Evolutionary conservation across 2,113 vertebrate genomes (phyloP), one percentile per base, ranked within the genome.

Genomic region (Nothobranchius kuhntae): DNA sequence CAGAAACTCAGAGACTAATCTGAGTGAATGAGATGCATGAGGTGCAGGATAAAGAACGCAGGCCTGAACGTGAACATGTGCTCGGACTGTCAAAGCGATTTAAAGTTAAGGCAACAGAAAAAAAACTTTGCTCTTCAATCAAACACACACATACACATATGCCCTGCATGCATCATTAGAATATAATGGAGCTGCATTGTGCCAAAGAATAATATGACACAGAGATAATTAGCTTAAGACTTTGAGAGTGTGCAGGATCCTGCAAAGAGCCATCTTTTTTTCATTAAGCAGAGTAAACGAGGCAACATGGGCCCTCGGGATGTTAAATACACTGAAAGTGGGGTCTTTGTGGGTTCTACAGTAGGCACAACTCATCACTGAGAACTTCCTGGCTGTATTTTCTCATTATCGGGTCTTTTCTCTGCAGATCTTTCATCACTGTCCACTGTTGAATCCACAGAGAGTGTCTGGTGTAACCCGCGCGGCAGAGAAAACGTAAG

Each of bases 121-220:
- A 76, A 62, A 80, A 74, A 69, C 46, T 46, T 46, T 9, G 21
- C 62, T 42, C 6, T 67, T 47, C 60, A 45, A 35, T 54, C 36
- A 9, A 52, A 44, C 38, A 47, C 36, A 59, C 61, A 58, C 53
- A 40, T 40, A 12, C 56, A 55, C 65, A 73, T 35, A 50, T 14
- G 42, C 54, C 12, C 60, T 83, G 73, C 85, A 87, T 86, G 81
- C 84, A 86, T 86, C 78, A 84, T 88, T 89, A 89, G 57, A 87
- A 87, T 86, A 81, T 86, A 86, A 91, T 85, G 90, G 61, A 62
- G 40, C 63, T 62, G 36, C 85, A 79, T 85, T 86, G 81, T 85
- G 72, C 61, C 69, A 69, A 61, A 68, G 59, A 78, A 72, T 51
- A 87, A 85, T 79, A 82, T 74, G 71, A 46, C 64, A 66, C 68